These are phyloP conservation scores for Pseudopodoces humilis DNA, from an alignment of 2,113 vertebrate genomes.

Conservation along the genomic window DNA sequence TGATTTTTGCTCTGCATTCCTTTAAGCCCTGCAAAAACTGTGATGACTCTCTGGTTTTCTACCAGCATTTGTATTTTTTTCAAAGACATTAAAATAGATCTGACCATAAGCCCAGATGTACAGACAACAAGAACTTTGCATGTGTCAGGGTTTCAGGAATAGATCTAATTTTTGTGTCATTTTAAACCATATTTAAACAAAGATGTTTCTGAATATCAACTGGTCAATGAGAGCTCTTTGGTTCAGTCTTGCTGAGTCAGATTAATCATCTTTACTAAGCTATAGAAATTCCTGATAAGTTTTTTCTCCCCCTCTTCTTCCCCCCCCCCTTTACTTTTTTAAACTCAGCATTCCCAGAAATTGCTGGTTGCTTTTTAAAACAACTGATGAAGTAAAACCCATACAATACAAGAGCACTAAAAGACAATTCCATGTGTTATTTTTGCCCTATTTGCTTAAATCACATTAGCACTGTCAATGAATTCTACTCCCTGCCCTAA, in stretches of 20 bases:
- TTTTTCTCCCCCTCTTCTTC: background rate
- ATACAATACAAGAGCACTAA: slow-evolving; percentile 11
- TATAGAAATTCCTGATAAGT: slow-evolving; percentile 6
- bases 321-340: background rate
- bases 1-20: background rate
- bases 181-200: background rate
- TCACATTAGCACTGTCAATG: background rate
- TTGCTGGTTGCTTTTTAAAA: slow-evolving; percentile 27
- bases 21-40: background rate
- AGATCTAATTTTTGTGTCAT: background rate
- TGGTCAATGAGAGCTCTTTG: background rate
- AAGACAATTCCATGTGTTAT: background rate
- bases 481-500: background rate
- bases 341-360: slow-evolving; percentile 33
- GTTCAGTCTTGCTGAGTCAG: background rate
- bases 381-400: slow-evolving; percentile 44
- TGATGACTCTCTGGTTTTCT: background rate
- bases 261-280: slow-evolving; percentile 15
- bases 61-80: background rate
- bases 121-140: background rate
- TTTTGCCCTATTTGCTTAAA: slow-evolving; percentile 43
- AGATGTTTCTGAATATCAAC: background rate
- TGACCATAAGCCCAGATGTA: background rate
- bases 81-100: background rate
- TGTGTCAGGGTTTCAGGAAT: background rate